Conservation (phyloP, 1,140 invertebrate species). For the Drosophila sucinea region DNA sequence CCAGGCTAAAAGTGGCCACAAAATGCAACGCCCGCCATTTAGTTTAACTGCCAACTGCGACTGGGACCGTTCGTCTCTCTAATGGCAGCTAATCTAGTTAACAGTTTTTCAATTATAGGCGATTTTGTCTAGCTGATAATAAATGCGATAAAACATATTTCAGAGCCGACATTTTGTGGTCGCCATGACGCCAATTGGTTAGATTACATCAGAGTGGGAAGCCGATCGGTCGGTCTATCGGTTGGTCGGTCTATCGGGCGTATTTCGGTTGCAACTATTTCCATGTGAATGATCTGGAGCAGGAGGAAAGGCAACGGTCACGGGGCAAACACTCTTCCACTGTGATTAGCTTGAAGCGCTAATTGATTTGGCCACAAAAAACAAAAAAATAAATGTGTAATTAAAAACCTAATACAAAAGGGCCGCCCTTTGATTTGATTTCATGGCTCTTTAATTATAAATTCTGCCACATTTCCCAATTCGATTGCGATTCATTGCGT, state of each 20-base stretch:
- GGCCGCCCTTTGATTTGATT: conserved; percentile 60
- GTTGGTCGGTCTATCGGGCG: conserved; percentile 42
- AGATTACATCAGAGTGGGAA: conserved; percentile 68
- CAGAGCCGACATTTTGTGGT: conserved; percentile 46
- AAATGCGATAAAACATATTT: conserved; percentile 81
- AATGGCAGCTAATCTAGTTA: conserved; percentile 80
- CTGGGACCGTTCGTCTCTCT: conserved; percentile 60
- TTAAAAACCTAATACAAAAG: conserved; percentile 54
- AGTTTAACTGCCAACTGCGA: conserved; percentile 17
- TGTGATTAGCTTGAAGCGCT: conserved; percentile 50
- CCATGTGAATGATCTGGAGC: background rate
- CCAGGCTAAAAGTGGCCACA: conserved; percentile 39
- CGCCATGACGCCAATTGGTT: conserved; percentile 53
- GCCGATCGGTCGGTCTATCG: background rate
- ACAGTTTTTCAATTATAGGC: conserved; percentile 81
- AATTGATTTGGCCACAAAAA: conserved; percentile 59
- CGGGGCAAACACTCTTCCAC: background rate
- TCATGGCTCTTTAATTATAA: conserved; percentile 51
- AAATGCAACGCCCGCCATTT: conserved; percentile 46
- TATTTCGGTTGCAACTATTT: conserved; percentile 69
- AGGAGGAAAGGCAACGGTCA: background rate
- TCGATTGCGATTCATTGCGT: conserved; percentile 52
- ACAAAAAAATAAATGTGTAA: conserved; percentile 38
- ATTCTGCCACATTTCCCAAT: conserved; percentile 33
- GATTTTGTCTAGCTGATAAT: conserved; percentile 77